Conservation (phyloP, 1,140 invertebrate species). For the Heliconius congener region DNA sequence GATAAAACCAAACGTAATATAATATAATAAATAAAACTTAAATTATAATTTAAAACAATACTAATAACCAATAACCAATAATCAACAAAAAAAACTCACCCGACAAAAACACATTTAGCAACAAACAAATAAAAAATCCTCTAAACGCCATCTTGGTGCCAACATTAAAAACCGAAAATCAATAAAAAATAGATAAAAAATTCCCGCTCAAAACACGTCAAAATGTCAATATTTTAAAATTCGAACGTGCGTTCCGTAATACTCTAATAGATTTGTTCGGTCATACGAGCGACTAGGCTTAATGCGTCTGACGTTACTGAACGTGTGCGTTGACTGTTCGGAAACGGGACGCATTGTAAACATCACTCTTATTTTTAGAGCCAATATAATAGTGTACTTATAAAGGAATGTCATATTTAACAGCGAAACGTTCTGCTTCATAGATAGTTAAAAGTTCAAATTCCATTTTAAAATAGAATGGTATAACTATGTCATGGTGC, state of each 20-base stretch:
- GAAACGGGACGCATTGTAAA: slow-evolving; percentile 69
- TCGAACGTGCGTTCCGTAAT: slow-evolving; percentile 51
- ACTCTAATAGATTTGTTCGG: slow-evolving; percentile 54
- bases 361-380: slow-evolving; percentile 79
- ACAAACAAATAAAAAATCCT: slow-evolving; percentile 28
- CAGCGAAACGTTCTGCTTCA: slow-evolving; percentile 43
- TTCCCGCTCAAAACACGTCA: slow-evolving; percentile 6
- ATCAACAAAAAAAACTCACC: slow-evolving; percentile 40
- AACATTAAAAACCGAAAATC: slow-evolving; percentile 11
- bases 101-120: slow-evolving; percentile 36
- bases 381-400: slow-evolving; percentile 47
- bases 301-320: slow-evolving; percentile 59
- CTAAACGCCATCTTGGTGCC: slow-evolving; percentile 16
- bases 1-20: not conserved
- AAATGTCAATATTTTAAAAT: slow-evolving; percentile 38
- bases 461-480: slow-evolving; percentile 36
- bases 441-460: slow-evolving; percentile 31
- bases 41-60: not conserved
- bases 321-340: slow-evolving; percentile 55
- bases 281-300: slow-evolving; percentile 54
- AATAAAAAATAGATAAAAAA: slow-evolving; percentile 16
- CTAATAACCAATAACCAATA: not conserved
- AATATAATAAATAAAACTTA: not conserved
- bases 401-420: slow-evolving; percentile 63
- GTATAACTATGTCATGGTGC: not conserved